These are phyloP conservation scores for Camelus bactrianus DNA, from an alignment of 2,113 vertebrate species.

Conservation along the genomic window DNA sequence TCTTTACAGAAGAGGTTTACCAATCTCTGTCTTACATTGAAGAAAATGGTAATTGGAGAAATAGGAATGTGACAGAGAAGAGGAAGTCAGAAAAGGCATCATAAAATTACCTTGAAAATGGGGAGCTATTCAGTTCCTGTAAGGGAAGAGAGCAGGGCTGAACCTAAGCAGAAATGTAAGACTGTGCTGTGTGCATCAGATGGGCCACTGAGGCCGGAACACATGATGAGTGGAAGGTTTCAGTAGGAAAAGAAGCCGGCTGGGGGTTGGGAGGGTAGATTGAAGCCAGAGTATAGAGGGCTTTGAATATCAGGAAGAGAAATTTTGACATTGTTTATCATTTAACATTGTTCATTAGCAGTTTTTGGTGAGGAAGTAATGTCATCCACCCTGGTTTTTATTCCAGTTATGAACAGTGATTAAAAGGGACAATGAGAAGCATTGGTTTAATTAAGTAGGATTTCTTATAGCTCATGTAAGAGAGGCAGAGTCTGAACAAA, in stretches of 20 bases:
- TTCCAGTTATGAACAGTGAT: not conserved
- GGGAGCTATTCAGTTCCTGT: not conserved
- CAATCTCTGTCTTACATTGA: not conserved
- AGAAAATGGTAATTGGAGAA: not conserved
- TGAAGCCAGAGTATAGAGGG: not conserved
- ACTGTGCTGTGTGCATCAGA: not conserved
- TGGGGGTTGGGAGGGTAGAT: not conserved
- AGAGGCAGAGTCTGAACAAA: not conserved
- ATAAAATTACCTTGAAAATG: not conserved
- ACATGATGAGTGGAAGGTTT: not conserved
- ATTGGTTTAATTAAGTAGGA: slow-evolving; percentile 26
- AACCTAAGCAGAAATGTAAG: not conserved
- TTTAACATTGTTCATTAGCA: not conserved
- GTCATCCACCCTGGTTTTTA: slow-evolving; percentile 27
- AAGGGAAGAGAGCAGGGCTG: not conserved
- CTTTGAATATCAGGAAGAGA: not conserved
- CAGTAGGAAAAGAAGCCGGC: not conserved
- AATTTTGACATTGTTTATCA: not conserved
- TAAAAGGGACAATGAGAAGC: not conserved
- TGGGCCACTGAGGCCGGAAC: not conserved
- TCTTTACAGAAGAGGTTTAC: not conserved
- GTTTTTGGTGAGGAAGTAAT: not conserved
- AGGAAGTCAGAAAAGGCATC: not conserved
- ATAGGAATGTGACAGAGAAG: not conserved
- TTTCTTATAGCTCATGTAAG: not conserved